Percentiles rank a stretch among this genome's conserved stretches.
These are phyloP conservation scores for Eidolon dupreanum DNA, from an alignment of 2,797 vertebrate genomes.

Conservation along the genomic window DNA sequence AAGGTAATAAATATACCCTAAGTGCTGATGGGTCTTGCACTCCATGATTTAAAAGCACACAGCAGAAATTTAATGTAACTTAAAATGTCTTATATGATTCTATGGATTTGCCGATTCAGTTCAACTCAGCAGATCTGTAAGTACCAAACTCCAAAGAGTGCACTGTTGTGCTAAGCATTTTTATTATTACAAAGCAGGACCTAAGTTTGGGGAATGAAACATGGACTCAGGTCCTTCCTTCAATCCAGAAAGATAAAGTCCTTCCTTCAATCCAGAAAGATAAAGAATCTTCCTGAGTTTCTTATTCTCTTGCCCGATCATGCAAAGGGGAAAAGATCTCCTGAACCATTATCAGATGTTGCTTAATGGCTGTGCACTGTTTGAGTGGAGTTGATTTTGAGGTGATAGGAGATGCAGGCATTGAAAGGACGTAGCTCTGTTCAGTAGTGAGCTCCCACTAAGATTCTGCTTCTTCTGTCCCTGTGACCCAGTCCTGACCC, in stretches of 20 bases:
- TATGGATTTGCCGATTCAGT: slow-evolving; percentile 48
- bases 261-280: background rate
- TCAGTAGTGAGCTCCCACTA: too few relatives aligned
- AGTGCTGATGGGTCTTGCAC: slow-evolving; percentile 54
- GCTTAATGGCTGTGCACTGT: background rate
- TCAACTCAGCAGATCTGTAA: slow-evolving; percentile 30
- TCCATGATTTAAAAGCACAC: slow-evolving; percentile 66
- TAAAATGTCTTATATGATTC: slow-evolving; percentile 57
- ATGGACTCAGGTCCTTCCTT: background rate
- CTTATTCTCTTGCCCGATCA: background rate
- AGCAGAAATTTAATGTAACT: slow-evolving; percentile 68
- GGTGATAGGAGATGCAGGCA: background rate
- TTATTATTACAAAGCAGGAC: background rate
- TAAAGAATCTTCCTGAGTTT: background rate
- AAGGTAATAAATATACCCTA: slow-evolving; percentile 71
- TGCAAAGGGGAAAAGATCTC: background rate
- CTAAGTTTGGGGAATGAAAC: background rate
- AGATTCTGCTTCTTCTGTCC: background rate
- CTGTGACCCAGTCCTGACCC: background rate
- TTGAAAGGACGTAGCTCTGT: background rate
- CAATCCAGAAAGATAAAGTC: background rate
- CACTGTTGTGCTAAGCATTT: background rate
- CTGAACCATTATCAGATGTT: background rate
- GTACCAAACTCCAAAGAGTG: background rate
- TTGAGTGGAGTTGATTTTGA: background rate